Base-by-base conservation (phyloP, 2,888 invertebrate species). In the Clusia tigrina region DNA sequence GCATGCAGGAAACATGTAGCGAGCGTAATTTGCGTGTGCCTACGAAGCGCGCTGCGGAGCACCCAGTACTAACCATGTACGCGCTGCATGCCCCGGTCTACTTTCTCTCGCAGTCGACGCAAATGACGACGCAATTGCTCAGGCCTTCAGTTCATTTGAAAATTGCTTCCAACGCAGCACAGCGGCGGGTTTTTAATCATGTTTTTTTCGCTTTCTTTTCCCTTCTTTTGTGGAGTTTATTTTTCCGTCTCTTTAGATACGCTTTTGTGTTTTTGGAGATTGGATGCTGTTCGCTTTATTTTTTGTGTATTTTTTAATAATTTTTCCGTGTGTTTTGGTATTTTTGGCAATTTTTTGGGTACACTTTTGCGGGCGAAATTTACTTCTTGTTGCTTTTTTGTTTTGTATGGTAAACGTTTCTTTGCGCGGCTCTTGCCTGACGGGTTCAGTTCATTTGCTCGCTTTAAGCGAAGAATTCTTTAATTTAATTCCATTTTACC, bases 191-290 rank as follows among this genome's bases (percentile, higher is more conserved):
- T 63, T 53, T 60, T 58, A 54, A 54, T 60, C 62, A 59, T 67
- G 65, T 66, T 67, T 70, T 56, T 60, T 67, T 66, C 64, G 66
- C 63, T 66, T 66, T 67, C 58, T 64, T 63, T 22, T 54, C 20
- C 5, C 25, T 46, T 24, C 25, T 10, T 51, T 23, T 53, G 37
- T 17, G 15, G 23, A 32, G 32, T 32, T 32, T 12, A 42, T 5
- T 42, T 42, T n/a, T 42, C n/a, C n/a, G n/a, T n/a, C n/a, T n/a
- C n/a, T n/a, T n/a, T n/a, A n/a, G n/a, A n/a, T n/a, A n/a, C n/a
- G n/a, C n/a, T n/a, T 66, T 32, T 63, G 61, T 52, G 57, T 63
- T 69, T 72, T 71, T 72, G 69, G 68, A 71, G 72, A 73, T 76
- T 73, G 71, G 69, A 68, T 71, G 67, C 6, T 54, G 48, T 63